Conservation (phyloP, 2,113 vertebrate genomes). For the Campylorhamphus procurvoides region DNA sequence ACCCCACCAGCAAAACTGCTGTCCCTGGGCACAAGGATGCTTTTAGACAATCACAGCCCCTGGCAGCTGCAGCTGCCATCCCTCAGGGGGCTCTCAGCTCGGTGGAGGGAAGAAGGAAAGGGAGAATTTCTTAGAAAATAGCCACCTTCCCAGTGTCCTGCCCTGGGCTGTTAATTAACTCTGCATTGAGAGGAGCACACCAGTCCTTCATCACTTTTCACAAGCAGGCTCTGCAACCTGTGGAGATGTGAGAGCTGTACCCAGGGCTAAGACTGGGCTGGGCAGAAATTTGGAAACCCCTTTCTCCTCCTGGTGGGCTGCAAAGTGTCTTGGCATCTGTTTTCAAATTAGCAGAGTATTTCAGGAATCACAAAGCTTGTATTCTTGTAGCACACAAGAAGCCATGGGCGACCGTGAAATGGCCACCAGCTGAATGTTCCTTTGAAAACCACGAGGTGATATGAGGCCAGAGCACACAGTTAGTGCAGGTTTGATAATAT, state of each 20-base stretch:
- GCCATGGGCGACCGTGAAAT: neutral
- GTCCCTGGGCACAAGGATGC: neutral
- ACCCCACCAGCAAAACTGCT: neutral
- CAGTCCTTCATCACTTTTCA: neutral
- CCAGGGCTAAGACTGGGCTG: neutral
- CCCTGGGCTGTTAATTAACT: neutral
- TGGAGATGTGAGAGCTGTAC: neutral
- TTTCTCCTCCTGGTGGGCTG: neutral
- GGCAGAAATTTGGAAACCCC: neutral
- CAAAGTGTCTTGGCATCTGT: neutral
- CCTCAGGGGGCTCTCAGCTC: neutral
- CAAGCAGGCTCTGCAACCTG: neutral
- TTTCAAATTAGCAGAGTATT: neutral
- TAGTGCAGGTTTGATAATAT: neutral
- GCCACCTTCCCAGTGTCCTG: neutral
- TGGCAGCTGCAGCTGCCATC: too few relatives aligned
- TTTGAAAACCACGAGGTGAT: neutral
- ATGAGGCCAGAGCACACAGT: accelerated
- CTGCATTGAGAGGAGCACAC: neutral
- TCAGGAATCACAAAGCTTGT: neutral
- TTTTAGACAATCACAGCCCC: neutral
- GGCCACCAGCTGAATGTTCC: neutral
- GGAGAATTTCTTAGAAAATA: neutral
- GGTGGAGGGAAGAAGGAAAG: neutral
- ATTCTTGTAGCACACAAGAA: neutral